Percentiles rank a stretch among this genome's conserved stretches.
phyloP scores from a whole-genome alignment of 2,888 invertebrate genomes.

The Philonicus albiceps region DNA sequence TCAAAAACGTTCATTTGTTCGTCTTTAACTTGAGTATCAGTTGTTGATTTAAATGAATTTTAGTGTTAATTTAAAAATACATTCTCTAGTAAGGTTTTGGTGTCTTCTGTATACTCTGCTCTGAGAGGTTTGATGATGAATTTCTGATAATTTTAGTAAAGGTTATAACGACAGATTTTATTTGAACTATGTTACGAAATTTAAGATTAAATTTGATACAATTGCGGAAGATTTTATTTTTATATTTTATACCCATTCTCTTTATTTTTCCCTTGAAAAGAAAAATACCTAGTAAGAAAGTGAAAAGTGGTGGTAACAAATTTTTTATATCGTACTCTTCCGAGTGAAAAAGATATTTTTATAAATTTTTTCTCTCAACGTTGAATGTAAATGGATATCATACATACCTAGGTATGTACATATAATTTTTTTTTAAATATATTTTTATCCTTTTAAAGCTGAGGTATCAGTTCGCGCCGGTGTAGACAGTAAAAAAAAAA shows the following conservation, averaged over 20 bases:
- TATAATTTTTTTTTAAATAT: not conserved
- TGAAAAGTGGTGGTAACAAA: not conserved
- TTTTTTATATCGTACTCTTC: not conserved
- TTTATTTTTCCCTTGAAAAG: not conserved
- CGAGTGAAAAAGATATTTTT: not conserved
- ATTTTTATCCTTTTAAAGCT: not conserved
- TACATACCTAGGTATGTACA: not conserved
- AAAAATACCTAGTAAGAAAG: not conserved
- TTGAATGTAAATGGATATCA: conserved; percentile 10
- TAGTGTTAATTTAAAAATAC: too few species aligned
- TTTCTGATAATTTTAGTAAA: too few species aligned
- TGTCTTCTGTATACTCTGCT: too few species aligned
- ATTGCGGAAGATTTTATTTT: not conserved
- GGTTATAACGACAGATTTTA: too few species aligned
- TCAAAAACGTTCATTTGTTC: too few species aligned
- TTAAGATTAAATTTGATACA: not conserved
- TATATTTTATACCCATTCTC: not conserved
- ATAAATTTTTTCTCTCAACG: not conserved
- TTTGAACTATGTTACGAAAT: too few species aligned
- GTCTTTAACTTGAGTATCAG: too few species aligned
- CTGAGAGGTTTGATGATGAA: too few species aligned
- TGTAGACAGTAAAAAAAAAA: not conserved
- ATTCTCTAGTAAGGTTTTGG: too few species aligned
- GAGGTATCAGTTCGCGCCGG: not conserved
- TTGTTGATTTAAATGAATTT: too few species aligned